A percentile compares a stretch with the other conserved stretches of the same genome.
These are phyloP conservation scores for Tapera naevia DNA, from an alignment of 2,797 vertebrate genomes.

Conservation along the genomic window DNA sequence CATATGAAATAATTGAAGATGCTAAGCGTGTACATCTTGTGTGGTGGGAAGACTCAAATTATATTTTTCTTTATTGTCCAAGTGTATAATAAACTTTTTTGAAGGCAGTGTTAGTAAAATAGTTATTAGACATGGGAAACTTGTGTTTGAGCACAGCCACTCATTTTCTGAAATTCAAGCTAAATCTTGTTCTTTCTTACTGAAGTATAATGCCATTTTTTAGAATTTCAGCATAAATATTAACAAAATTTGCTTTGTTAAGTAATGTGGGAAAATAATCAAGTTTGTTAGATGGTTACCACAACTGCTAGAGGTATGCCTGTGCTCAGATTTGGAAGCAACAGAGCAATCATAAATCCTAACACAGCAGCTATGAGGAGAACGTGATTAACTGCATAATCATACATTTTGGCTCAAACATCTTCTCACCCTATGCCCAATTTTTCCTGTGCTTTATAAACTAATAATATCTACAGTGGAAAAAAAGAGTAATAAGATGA, in stretches of 20 bases:
- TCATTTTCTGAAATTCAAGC: background rate
- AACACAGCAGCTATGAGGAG: background rate
- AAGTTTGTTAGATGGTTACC: background rate
- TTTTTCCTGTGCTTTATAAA: background rate
- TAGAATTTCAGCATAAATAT: background rate
- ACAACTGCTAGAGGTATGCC: background rate
- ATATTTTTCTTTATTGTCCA: background rate
- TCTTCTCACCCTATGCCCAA: background rate
- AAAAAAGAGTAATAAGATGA: slow-evolving; percentile 9
- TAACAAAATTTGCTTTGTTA: slow-evolving; percentile 21
- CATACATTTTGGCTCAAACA: background rate
- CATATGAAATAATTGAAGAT: background rate
- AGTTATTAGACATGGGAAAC: background rate
- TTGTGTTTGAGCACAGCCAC: background rate
- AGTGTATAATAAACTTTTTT: background rate
- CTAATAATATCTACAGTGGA: background rate
- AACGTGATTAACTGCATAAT: background rate
- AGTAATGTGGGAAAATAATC: background rate
- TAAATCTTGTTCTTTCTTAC: background rate
- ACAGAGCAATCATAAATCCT: background rate
- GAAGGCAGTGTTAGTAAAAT: background rate
- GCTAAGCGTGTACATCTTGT: background rate
- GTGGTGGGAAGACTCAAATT: background rate
- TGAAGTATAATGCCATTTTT: background rate
- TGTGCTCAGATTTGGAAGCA: background rate